Base-by-base conservation (phyloP, 1,140 invertebrate species). In the Anadara kagoshimensis region DNA sequence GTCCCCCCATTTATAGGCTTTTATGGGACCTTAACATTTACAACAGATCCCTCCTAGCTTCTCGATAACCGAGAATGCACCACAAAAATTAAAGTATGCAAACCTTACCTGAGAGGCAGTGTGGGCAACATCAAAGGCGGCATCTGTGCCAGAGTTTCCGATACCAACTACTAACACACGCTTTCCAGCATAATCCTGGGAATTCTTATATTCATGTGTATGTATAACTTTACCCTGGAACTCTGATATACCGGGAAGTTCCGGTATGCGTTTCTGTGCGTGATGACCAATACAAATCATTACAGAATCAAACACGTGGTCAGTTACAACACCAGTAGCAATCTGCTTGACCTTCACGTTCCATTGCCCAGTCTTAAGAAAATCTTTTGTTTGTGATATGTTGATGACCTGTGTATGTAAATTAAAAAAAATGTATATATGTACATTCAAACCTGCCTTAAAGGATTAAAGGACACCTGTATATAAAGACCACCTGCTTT, bases 61-160 rank as follows among this genome's bases (percentile, higher is more conserved):
- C n/a, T n/a, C n/a, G n/a, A n/a, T n/a, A n/a, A n/a, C n/a, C n/a
- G n/a, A n/a, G n/a, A n/a, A n/a, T n/a, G n/a, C n/a, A n/a, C n/a
- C 20, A 22, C n/a, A 51, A 51, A 51, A 4, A 3, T 2, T 51
- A 51, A 22, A 18, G 2, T 18, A 10, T 51, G 10, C 10, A 51
- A 4, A 51, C 4, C 1, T 1, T 67, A 75, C 80, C 73, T 89
- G 86, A 67, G 90, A 83, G 16, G 75, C 61, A 29, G 89, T 79
- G 63, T 85, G 80, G 29, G 85, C 85, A 12, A 91, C 73, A 68
- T 91, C 90, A 4, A 89, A 89, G 43, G 90, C 90, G 20, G 88
- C 84, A 76, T 91, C 90, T 1, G 85, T 76, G 16, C 88, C 89
- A 18, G 91, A 91, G 75, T 91, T 91, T n/a, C 90, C 90, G 20